Base-by-base conservation (phyloP, 2,797 vertebrate species). In the Crax fasciolata region DNA sequence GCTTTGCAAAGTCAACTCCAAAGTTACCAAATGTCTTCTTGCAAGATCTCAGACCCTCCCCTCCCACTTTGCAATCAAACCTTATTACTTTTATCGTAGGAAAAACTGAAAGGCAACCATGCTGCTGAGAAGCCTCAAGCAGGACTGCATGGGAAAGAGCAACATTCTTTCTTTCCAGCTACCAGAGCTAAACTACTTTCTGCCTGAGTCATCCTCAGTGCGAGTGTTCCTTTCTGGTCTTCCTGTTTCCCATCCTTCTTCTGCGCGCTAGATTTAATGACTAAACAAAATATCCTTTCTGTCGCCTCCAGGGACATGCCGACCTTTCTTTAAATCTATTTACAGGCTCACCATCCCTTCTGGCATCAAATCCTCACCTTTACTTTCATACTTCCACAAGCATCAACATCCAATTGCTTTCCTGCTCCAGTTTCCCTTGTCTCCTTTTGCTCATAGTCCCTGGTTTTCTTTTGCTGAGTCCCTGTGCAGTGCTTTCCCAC, bases 281-380 rank as follows among this genome's bases (percentile, higher is more conserved):
- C 59, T 54, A 52, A 71, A 88, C 8, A 87, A 66, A 83, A 91
- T 7, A 5, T 32, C 27, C 66, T 74, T 76, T 77, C 62, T 72
- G 27, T 63, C 83, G 32, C 55, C 73, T 81, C 44, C 61, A 84
- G 71, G 4, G 6, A 65, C 20, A 51, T 4, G 30, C 27, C 4
- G 8, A 23, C 62, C 32, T 57, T 70, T 78, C 81, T 87, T 85
- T 57, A 68, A 51, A 83, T 66, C 68, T 25, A 10, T 52, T 55
- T 75, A 73, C 70, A 76, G 62, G 59, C 62, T 63, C 63, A 77
- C 46, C 52, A 83, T 75, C 73, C 76, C 66, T 83, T 52, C 58
- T 32, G 30, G 76, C 76, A 86, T 23, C 79, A 78, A 70, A 89
- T 32, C 70, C 63, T 66, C 70, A 80, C 68, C 92, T 92, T 55